Conservation (phyloP, 2,797 vertebrate genomes). For the Orientallactaga sibirica region DNA sequence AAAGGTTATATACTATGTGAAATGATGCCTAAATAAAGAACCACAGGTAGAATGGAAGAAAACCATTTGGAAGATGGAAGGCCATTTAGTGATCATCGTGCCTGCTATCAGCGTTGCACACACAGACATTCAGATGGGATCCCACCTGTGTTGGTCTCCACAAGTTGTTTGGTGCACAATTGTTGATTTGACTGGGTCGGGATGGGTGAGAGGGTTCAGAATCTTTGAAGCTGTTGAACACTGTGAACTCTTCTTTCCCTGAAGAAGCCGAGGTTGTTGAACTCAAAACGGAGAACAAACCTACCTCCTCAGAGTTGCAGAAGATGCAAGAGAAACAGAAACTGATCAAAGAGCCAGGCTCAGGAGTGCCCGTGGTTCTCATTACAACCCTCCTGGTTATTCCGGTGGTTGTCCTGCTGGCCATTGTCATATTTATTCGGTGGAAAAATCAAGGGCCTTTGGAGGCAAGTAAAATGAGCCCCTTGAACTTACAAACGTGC, state of each 20-base stretch:
- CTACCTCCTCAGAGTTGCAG: conserved; percentile 85
- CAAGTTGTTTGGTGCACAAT: conserved; percentile 30
- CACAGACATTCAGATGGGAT: neutral
- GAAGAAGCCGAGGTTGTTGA: conserved; percentile 93
- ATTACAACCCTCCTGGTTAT: conserved; percentile 95
- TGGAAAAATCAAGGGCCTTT: conserved; percentile 94
- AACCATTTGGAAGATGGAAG: conserved; percentile 16
- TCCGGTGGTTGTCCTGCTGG: conserved; percentile 92
- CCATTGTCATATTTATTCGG: conserved; percentile 92
- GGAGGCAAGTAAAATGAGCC: conserved; percentile 87
- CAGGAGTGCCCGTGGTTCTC: conserved; percentile 91
- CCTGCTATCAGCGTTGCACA: neutral
- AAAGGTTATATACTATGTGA: neutral
- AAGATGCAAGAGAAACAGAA: conserved; percentile 88
- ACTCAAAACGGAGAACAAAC: conserved; percentile 90
- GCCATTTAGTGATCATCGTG: neutral
- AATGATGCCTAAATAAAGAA: conserved; percentile 2
- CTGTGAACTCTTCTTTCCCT: conserved; percentile 86
- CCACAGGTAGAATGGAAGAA: neutral
- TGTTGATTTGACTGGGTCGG: conserved; percentile 44
- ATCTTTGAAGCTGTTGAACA: conserved; percentile 76
- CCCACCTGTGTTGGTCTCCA: neutral
- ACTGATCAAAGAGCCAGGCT: conserved; percentile 82
- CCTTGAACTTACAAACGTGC: conserved; percentile 72
- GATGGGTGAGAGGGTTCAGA: conserved; percentile 59